phyloP scores from a whole-genome alignment of 2,888 invertebrate genomes.

The Cryptosula pallasiana region DNA sequence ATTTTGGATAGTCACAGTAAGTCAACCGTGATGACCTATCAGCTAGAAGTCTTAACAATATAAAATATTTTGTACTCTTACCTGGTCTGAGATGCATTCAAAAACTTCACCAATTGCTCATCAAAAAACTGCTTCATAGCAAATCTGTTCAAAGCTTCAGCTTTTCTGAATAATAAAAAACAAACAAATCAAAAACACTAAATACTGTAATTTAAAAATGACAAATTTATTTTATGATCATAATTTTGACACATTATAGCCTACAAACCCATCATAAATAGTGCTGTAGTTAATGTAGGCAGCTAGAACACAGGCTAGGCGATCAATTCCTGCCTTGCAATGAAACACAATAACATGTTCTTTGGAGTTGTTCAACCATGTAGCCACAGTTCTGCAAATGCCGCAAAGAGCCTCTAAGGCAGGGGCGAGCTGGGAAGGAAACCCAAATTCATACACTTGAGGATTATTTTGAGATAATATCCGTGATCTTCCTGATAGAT shows the following conservation, averaged over 20 bases:
- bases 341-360: slow-evolving; percentile 80
- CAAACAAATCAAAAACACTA: too few relatives aligned
- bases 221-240: too few relatives aligned
- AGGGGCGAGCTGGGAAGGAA: slow-evolving; percentile 79
- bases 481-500: slow-evolving; percentile 67
- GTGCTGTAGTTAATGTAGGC: slow-evolving; percentile 91
- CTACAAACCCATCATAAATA: slow-evolving; percentile 76
- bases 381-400: slow-evolving; percentile 86
- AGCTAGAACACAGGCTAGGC: slow-evolving; percentile 79
- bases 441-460: slow-evolving; percentile 67
- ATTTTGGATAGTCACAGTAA: too few relatives aligned
- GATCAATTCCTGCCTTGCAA: slow-evolving; percentile 80
- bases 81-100: slow-evolving; percentile 72
- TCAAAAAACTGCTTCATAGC: slow-evolving; percentile 88
- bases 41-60: too few relatives aligned
- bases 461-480: slow-evolving; percentile 55
- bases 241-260: too few relatives aligned
- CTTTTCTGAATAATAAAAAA: slow-evolving; percentile 55
- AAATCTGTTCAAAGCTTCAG: slow-evolving; percentile 76
- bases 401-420: slow-evolving; percentile 83
- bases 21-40: too few relatives aligned
- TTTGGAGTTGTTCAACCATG: slow-evolving; percentile 75
- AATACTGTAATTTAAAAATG: neutral
- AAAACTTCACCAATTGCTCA: slow-evolving; percentile 67
- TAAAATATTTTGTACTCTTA: too few relatives aligned